Percentiles rank a stretch among this genome's conserved stretches.
Conservation (phyloP, 2,113 vertebrate species). For the Macheiramphus alcinus region DNA sequence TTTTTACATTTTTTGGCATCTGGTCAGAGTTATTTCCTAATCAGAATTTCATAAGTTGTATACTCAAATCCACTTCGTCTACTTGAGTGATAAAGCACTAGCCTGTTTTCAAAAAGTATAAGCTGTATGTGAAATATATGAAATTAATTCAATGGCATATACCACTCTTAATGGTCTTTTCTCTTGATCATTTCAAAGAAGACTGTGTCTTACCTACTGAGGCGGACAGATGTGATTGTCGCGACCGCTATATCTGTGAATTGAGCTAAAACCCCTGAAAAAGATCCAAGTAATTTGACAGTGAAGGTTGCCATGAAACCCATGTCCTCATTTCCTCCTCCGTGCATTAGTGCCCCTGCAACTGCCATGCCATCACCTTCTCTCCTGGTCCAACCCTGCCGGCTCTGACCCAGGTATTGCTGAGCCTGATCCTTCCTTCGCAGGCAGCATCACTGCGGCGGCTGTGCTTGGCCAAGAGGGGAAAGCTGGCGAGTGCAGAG, state of each 20-base stretch:
- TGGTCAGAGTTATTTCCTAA: not conserved
- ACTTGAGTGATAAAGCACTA: too few species aligned
- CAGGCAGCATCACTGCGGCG: not conserved
- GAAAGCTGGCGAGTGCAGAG: not conserved
- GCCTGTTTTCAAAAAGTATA: too few species aligned
- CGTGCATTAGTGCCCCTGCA: not conserved
- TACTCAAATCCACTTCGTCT: not conserved
- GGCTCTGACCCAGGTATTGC: not conserved
- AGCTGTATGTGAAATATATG: not conserved
- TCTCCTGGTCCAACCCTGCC: not conserved
- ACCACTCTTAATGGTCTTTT: too few species aligned
- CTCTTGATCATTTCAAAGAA: not conserved
- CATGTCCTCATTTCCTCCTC: not conserved
- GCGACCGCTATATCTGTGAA: not conserved
- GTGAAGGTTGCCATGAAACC: not conserved
- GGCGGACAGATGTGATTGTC: not conserved
- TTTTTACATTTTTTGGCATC: not conserved
- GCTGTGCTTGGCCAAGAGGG: not conserved
- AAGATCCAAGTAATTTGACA: not conserved
- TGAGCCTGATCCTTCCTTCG: not conserved
- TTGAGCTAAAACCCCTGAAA: not conserved
- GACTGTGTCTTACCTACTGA: not conserved
- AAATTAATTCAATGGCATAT: not conserved
- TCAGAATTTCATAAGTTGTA: not conserved
- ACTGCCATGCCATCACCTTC: accelerated